Conservation (phyloP, 2,797 vertebrate species). For the Oreochromis mossambicus region DNA sequence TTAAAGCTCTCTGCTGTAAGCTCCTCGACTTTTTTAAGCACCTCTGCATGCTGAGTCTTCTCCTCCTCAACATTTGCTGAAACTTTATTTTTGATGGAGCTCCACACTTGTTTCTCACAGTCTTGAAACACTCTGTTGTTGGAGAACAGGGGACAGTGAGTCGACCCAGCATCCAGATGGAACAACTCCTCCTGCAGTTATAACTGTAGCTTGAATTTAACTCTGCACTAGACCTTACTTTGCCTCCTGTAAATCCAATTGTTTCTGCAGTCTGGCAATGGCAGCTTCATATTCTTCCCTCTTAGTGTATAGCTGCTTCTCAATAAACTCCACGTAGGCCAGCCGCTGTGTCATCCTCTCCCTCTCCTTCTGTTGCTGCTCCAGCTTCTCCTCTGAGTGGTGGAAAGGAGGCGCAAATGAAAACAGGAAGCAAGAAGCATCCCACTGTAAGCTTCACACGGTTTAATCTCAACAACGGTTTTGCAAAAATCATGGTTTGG, state of each 20-base stretch:
- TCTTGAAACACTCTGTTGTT: neutral
- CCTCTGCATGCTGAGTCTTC: neutral
- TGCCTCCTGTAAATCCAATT: neutral
- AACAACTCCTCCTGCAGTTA: neutral
- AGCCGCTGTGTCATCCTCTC: neutral
- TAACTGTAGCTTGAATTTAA: neutral
- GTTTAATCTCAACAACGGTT: neutral
- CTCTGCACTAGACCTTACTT: neutral
- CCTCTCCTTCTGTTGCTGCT: neutral
- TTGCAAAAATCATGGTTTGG: neutral
- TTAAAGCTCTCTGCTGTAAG: fast-evolving
- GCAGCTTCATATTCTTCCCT: fast-evolving
- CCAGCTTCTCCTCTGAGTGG: neutral
- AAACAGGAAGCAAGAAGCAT: neutral
- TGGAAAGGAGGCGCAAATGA: neutral
- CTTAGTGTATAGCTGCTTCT: neutral
- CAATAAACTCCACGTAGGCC: neutral
- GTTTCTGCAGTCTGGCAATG: fast-evolving
- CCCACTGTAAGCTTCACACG: fast-evolving
- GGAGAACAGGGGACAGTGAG: neutral
- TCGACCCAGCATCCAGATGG: neutral
- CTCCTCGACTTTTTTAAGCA: neutral
- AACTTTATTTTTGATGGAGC: fast-evolving
- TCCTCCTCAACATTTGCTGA: neutral
- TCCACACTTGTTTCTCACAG: fast-evolving